Conservation (phyloP, 2,797 vertebrate species). For the Eremophila alpestris region DNA sequence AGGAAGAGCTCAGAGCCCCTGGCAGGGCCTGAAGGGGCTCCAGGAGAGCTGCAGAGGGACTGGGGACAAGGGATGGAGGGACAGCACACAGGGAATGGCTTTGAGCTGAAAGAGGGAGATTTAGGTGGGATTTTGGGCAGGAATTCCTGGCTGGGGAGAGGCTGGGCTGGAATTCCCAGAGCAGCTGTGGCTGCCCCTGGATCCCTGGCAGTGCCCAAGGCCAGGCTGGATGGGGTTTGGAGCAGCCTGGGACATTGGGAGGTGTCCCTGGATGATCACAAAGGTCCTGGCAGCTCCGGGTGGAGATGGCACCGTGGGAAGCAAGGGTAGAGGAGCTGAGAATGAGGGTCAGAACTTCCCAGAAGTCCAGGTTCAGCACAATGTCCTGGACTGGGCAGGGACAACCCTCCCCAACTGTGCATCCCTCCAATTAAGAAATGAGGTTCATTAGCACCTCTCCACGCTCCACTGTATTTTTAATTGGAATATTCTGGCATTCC, state of each 20-base stretch:
- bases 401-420: background rate
- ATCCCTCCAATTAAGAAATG: background rate
- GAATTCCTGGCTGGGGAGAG: background rate
- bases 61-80: background rate
- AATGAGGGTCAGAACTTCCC: background rate
- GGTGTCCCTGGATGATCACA: background rate
- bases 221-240: background rate
- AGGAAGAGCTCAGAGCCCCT: background rate
- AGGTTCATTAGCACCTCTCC: background rate
- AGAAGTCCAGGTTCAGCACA: background rate
- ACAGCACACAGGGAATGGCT: background rate
- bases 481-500: background rate
- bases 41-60: background rate
- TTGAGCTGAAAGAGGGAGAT: no score
- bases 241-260: rapidly evolving
- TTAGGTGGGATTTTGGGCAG: no score
- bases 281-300: background rate
- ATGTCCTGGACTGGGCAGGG: background rate
- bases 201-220: rapidly evolving
- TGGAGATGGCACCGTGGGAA: background rate
- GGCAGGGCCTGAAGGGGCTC: background rate
- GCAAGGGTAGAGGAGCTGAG: background rate
- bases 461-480: rapidly evolving
- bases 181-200: background rate
- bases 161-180: background rate